Evolutionary conservation across 2,888 invertebrate species (phyloP).

Genomic region (Spatulosminthurus flaviceps): DNA sequence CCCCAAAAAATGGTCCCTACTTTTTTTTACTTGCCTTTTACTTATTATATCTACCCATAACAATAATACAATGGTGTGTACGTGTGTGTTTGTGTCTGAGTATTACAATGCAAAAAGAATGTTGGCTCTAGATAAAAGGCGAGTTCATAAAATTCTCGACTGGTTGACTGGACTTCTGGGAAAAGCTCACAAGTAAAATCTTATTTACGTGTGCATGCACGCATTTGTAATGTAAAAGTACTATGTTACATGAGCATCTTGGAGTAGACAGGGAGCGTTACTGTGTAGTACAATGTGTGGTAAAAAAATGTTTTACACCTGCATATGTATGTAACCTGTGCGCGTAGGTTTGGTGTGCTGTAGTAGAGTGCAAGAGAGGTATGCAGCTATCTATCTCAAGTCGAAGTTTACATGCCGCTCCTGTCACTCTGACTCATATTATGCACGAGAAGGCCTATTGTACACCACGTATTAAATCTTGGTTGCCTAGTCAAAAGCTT

Average conservation of each 20-base stretch:
- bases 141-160: conserved; percentile 41
- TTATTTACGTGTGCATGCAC: not conserved
- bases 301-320: conserved; percentile 7
- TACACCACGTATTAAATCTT: not conserved
- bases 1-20: conserved; percentile 42
- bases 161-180: conserved; percentile 35
- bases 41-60: conserved; percentile 6
- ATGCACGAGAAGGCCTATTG: not conserved
- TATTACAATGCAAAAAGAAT: conserved; percentile 33
- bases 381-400: not conserved
- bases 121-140: conserved; percentile 29
- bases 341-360: not conserved
- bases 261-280: too few relatives aligned
- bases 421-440: conserved; percentile 33
- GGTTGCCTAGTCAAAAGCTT: conserved; percentile 20
- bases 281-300: not conserved
- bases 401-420: not conserved
- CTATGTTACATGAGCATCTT: too few relatives aligned
- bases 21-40: conserved; percentile 25
- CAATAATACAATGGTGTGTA: not conserved
- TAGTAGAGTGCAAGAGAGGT: too few relatives aligned
- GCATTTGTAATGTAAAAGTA: not conserved
- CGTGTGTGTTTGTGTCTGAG: not conserved
- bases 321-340: not conserved
- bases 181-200: conserved; percentile 7